phyloP scores from a whole-genome alignment of 2,113 vertebrate genomes.

The Notiomystis cincta region DNA sequence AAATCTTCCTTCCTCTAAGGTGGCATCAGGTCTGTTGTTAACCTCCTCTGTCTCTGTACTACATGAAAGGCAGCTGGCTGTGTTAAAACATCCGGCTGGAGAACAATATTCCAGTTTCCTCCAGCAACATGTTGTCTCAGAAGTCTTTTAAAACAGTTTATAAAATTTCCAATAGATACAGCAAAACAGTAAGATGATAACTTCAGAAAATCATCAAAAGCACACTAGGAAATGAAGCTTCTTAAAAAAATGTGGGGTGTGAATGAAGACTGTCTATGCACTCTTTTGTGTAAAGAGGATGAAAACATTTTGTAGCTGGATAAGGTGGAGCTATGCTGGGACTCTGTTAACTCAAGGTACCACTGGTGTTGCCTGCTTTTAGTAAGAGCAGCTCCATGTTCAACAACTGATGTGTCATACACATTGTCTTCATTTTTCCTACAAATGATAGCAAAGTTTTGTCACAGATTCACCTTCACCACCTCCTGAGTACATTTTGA shows the following conservation, averaged over 20 bases:
- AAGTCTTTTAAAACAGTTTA: conserved; percentile 45
- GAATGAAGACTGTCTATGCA: background rate
- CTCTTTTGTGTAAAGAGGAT: background rate
- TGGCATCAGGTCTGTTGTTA: background rate
- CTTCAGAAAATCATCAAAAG: conserved; percentile 36
- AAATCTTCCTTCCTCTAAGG: background rate
- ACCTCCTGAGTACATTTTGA: background rate
- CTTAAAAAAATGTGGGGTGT: background rate
- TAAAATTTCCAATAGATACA: conserved; percentile 29
- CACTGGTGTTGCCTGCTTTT: background rate
- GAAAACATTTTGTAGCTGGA: background rate
- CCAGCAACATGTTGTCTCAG: background rate
- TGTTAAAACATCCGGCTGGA: conserved; percentile 38
- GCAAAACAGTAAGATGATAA: background rate
- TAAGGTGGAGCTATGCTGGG: background rate
- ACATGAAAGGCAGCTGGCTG: conserved; percentile 16
- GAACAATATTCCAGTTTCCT: conserved; percentile 58
- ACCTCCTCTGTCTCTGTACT: background rate
- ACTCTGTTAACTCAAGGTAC: background rate
- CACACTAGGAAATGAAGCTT: conserved; percentile 1
- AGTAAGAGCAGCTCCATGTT: background rate
- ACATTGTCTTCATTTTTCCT: background rate
- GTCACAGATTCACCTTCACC: background rate
- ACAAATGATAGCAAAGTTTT: background rate
- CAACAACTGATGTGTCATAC: background rate